Conservation (phyloP, 1,140 invertebrate genomes). For the Euwallacea similis region DNA sequence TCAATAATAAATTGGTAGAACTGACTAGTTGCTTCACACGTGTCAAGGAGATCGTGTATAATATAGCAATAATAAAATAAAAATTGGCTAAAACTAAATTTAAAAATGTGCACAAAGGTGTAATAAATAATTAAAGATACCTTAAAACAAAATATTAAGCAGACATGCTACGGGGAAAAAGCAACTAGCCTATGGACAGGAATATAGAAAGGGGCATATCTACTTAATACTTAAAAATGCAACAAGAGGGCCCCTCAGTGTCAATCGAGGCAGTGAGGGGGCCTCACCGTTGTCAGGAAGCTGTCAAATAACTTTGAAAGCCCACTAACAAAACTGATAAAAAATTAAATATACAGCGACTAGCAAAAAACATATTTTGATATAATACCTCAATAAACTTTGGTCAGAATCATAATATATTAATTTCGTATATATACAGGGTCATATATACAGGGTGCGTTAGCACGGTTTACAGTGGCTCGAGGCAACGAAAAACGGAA, state of each 20-base stretch:
- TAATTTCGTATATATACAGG: slow-evolving; percentile 48
- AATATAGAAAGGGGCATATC: slow-evolving; percentile 44
- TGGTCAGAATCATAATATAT: slow-evolving; percentile 44
- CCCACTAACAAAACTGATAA: too few relatives aligned
- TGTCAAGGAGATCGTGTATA: slow-evolving; percentile 48
- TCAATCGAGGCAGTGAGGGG: too few relatives aligned
- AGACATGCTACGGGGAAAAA: slow-evolving; percentile 48
- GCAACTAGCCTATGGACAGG: slow-evolving; percentile 49
- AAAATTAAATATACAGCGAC: slow-evolving; percentile 34
- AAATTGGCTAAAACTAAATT: slow-evolving; percentile 33
- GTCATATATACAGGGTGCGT: slow-evolving; percentile 44
- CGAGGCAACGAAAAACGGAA: slow-evolving; percentile 36
- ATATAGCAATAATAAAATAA: slow-evolving; percentile 39
- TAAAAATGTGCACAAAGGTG: slow-evolving; percentile 22
- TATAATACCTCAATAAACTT: slow-evolving; percentile 43
- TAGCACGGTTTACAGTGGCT: slow-evolving; percentile 52
- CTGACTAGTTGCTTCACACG: slow-evolving; percentile 56
- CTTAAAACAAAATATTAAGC: slow-evolving; percentile 47
- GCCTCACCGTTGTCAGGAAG: too few relatives aligned
- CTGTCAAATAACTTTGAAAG: too few relatives aligned
- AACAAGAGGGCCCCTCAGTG: too few relatives aligned
- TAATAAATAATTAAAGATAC: slow-evolving; percentile 40
- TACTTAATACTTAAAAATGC: slow-evolving; percentile 45
- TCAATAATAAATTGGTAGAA: slow-evolving; percentile 24
- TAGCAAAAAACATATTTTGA: slow-evolving; percentile 43